Evolutionary conservation across 2,888 invertebrate species (phyloP).

Genomic region (Caenorhabditis wallacei): DNA sequence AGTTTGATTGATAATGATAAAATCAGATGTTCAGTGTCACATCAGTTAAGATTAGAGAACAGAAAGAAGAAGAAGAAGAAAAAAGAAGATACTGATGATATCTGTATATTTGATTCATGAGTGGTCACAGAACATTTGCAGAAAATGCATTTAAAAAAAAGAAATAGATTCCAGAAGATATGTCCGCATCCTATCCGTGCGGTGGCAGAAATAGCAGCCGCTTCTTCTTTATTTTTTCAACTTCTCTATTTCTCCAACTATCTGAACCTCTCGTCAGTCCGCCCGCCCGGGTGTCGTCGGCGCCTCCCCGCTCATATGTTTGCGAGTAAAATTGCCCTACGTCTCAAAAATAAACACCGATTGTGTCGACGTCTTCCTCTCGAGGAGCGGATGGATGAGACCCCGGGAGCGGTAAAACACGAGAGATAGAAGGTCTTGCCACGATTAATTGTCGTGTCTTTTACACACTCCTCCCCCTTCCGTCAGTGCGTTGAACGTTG

Average conservation of each 20-base stretch:
- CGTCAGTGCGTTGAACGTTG: constrained; percentile 23
- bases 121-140: not conserved
- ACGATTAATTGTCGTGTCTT: constrained; percentile 60
- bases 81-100: not conserved
- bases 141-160: constrained; percentile 21
- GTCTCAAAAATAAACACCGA: constrained; percentile 65
- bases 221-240: constrained; percentile 39
- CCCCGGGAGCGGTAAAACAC: constrained; percentile 46
- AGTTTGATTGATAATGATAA: constrained; percentile 14
- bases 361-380: constrained; percentile 61
- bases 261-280: constrained; percentile 51
- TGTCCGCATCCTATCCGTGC: constrained; percentile 46
- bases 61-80: not conserved
- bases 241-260: constrained; percentile 50
- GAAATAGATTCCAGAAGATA: constrained; percentile 27
- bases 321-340: constrained; percentile 66
- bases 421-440: constrained; percentile 46
- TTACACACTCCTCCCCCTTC: constrained; percentile 22
- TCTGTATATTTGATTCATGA: not conserved
- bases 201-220: constrained; percentile 53
- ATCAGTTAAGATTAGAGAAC: constrained; percentile 15
- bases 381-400: constrained; percentile 35
- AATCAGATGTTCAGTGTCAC: constrained; percentile 15
- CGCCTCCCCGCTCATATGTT: constrained; percentile 64
- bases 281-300: constrained; percentile 58